Base-by-base conservation (phyloP, 1,140 invertebrate species). In the Triops cancriformis region DNA sequence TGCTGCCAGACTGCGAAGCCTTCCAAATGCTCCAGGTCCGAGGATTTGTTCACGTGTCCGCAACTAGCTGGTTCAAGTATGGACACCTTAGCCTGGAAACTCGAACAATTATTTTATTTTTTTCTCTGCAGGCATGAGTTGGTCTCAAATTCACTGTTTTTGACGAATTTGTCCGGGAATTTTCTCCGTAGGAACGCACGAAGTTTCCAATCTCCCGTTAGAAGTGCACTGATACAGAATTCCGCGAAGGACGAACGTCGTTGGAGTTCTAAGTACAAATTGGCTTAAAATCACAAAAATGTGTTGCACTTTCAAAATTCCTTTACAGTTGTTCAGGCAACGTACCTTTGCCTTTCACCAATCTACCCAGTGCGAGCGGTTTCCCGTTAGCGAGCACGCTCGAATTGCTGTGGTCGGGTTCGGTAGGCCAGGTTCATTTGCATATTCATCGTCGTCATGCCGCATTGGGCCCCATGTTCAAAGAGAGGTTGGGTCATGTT, bases 381-480 rank as follows among this genome's bases (percentile, higher is more conserved):
- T 64, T 64, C n/a, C 51, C 51, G 14, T 64, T 64, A 64, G 51
- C 51, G 14, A 64, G 51, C 51, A 64, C 51, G 14, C 14, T 64
- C 18, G 51, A 64, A 23, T 64, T 64, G 51, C 18, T 64, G 51
- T 64, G 77, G 18, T 73, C 77, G 1, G 77, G 77, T 18, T 73
- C 72, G 14, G 77, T 78, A 28, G 64, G 75, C 26, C 75, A 76
- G 41, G 73, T 93, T 4, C 92, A 95, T 82, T 87, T 90, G 81
- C 93, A 93, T 82, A 88, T 94, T 37, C 90, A 94, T 82, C 82
- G 82, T 26, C 85, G 90, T 18, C 94, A 96, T 83, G 85, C 87
- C 77, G 80, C 91, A 82, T 26, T 79, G 28, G 94, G 94, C 0
- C 87, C 90, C 0, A 89, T 95, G 79, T 95, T 91, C 84, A 85